A percentile compares a stretch with the other conserved stretches of the same genome.
phyloP scores from a whole-genome alignment of 2,888 invertebrate species.

The Diachrysia chrysitis region DNA sequence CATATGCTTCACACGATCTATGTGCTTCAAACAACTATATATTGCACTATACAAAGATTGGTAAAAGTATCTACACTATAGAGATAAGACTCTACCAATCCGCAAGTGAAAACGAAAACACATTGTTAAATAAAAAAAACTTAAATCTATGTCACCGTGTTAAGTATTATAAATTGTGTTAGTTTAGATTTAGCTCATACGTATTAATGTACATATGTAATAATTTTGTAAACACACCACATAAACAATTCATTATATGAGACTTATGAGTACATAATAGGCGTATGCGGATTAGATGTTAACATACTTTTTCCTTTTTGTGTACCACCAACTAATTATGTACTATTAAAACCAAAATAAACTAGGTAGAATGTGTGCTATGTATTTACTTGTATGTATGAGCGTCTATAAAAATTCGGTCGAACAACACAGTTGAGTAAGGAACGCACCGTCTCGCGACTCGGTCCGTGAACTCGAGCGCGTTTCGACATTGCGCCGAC shows the following conservation, averaged over 20 bases:
- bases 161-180: not conserved
- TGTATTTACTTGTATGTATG: constrained; percentile 34
- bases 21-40: constrained; percentile 16
- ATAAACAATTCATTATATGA: not conserved
- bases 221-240: no score
- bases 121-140: not conserved
- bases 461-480: constrained; percentile 84
- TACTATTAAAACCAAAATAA: constrained; percentile 32
- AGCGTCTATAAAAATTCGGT: constrained; percentile 77
- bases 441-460: constrained; percentile 76
- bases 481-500: constrained; percentile 87
- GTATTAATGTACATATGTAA: not conserved
- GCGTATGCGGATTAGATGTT: no score
- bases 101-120: not conserved
- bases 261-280: no score
- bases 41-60: not conserved
- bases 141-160: not conserved
- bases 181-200: not conserved
- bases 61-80: not conserved
- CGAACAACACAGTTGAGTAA: constrained; percentile 77
- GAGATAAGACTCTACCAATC: not conserved
- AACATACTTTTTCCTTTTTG: no score
- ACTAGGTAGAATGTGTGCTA: constrained; percentile 38
- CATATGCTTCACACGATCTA: constrained; percentile 25
- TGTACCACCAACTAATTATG: no score